These are phyloP conservation scores for Maconellicoccus hirsutus DNA, from an alignment of 1,140 invertebrate genomes.

Conservation along the genomic window DNA sequence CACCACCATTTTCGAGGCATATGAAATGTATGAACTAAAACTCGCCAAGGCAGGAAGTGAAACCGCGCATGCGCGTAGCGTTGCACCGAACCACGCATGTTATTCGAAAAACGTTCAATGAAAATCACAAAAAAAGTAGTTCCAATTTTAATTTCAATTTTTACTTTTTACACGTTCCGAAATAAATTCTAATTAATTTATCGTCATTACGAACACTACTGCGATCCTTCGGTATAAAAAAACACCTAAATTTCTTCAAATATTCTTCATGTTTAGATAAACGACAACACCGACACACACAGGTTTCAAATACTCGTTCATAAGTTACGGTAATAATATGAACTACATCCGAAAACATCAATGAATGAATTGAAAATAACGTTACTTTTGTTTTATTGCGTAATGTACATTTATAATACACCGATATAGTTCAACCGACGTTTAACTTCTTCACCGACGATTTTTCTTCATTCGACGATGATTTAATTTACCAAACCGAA, in stretches of 20 bases:
- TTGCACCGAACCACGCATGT: slow-evolving; percentile 26
- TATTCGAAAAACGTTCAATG: slow-evolving; percentile 20
- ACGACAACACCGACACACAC: too few relatives aligned
- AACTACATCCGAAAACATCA: slow-evolving; percentile 21
- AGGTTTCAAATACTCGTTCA: slow-evolving; percentile 9
- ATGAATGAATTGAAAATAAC: slow-evolving; percentile 22
- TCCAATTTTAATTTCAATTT: not conserved
- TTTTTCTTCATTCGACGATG: not conserved
- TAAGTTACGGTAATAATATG: slow-evolving; percentile 20
- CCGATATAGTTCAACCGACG: not conserved
- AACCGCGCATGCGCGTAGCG: slow-evolving; percentile 27
- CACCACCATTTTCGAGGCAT: slow-evolving; percentile 41
- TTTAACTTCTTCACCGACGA: not conserved
- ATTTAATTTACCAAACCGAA: not conserved
- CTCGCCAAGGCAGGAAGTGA: slow-evolving; percentile 30
- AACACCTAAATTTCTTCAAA: too few relatives aligned
- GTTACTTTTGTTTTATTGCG: slow-evolving; percentile 21
- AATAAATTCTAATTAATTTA: not conserved
- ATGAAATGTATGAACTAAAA: slow-evolving; percentile 36
- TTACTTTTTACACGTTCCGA: not conserved
- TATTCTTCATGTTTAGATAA: too few relatives aligned
- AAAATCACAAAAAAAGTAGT: slow-evolving; percentile 17
- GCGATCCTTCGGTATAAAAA: too few relatives aligned
- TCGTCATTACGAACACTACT: too few relatives aligned
- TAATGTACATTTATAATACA: slow-evolving; percentile 9